Percentiles rank a stretch among this genome's conserved stretches.
These are phyloP conservation scores for Todus mexicanus DNA, from an alignment of 2,797 vertebrate genomes.

Conservation along the genomic window DNA sequence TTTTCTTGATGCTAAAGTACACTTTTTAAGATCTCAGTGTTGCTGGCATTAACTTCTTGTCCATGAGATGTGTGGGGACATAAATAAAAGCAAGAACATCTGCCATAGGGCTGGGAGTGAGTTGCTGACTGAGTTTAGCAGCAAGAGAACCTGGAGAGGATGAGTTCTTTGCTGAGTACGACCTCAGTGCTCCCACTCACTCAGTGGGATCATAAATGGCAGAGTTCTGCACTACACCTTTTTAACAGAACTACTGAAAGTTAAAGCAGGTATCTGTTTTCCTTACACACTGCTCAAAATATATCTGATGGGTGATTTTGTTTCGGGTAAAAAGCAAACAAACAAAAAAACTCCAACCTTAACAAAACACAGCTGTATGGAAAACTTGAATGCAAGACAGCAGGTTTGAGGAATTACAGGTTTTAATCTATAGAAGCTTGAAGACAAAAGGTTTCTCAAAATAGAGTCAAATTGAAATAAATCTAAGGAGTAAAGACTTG, in stretches of 20 bases:
- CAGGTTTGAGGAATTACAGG: not conserved
- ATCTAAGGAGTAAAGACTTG: not conserved
- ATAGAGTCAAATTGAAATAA: not conserved
- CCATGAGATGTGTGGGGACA: not conserved
- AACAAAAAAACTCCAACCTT: not conserved
- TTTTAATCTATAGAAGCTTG: not conserved
- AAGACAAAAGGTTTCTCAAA: not conserved
- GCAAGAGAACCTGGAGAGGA: not conserved
- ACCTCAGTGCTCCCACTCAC: not conserved
- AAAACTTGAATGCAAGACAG: not conserved
- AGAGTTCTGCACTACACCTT: not conserved
- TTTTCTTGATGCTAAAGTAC: not conserved
- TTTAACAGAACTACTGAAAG: not conserved
- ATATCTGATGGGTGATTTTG: not conserved
- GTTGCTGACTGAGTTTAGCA: not conserved
- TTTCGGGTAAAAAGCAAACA: not conserved
- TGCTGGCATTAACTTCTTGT: not conserved
- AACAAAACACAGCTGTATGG: not conserved
- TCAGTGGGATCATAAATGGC: not conserved
- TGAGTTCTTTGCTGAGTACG: not conserved
- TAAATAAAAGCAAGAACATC: conserved; percentile 23
- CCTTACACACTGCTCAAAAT: not conserved
- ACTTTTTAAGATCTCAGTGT: not conserved
- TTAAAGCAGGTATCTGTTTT: not conserved
- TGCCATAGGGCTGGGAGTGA: not conserved